These are phyloP conservation scores for Sakesphorus luctuosus DNA, from an alignment of 2,113 vertebrate genomes.

Conservation along the genomic window DNA sequence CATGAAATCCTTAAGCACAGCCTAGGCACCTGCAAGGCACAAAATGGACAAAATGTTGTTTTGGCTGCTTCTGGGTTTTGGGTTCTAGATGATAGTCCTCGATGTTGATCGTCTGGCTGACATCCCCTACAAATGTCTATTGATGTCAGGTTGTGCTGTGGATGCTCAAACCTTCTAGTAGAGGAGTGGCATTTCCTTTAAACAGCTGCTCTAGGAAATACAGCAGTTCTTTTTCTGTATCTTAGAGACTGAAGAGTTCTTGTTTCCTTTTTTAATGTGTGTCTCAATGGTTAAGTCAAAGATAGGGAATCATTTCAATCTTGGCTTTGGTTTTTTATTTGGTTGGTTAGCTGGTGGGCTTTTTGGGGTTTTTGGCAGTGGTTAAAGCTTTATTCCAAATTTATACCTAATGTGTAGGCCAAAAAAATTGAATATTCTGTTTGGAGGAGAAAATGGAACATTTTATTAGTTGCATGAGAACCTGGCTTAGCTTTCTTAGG, in stretches of 20 bases:
- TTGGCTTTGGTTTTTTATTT: not conserved
- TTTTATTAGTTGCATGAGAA: conserved; percentile 5
- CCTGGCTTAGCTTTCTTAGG: not conserved
- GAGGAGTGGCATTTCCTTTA: not conserved
- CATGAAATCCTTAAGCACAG: not conserved
- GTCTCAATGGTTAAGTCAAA: not conserved
- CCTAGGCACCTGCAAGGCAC: not conserved
- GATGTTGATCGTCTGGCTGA: not conserved
- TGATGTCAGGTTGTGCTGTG: not conserved
- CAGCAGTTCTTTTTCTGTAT: not conserved
- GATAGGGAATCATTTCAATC: not conserved
- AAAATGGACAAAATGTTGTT: not conserved
- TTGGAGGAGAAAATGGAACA: not conserved
- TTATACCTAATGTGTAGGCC: not conserved
- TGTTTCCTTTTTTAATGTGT: not conserved
- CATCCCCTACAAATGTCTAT: not conserved
- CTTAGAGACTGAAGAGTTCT: not conserved
- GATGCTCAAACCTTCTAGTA: not conserved
- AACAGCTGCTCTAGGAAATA: not conserved
- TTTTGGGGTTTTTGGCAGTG: not conserved
- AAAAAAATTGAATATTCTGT: not conserved
- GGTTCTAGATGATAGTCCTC: not conserved
- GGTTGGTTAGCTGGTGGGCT: not conserved
- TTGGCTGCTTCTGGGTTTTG: not conserved
- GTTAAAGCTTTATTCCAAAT: not conserved